Evolutionary conservation across 2,888 invertebrate species (phyloP).

Genomic region (Zonitis immaculata): DNA sequence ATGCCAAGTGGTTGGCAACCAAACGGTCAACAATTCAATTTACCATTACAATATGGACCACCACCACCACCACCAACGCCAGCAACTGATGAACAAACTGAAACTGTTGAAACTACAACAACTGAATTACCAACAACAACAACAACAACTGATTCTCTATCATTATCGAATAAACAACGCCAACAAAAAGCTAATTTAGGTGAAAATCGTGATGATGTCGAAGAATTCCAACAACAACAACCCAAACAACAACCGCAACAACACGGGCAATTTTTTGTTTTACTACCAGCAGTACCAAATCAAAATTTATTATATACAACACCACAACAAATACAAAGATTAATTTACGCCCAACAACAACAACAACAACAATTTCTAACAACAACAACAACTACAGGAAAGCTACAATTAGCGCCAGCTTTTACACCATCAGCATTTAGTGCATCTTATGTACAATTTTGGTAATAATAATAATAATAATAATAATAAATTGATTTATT

Average conservation of each 20-base stretch:
- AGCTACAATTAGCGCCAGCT: conserved; percentile 17
- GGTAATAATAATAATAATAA: no score
- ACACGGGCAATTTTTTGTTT: conserved; percentile 29
- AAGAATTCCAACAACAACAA: conserved; percentile 5
- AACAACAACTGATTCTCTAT: conserved; percentile 29
- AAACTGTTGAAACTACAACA: conserved; percentile 36
- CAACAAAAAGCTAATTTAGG: not conserved
- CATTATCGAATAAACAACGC: no score
- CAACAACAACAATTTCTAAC: conserved; percentile 13
- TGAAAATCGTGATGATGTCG: conserved; percentile 1
- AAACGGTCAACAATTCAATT: conserved; percentile 46
- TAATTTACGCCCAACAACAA: conserved; percentile 10
- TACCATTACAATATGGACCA: conserved; percentile 40
- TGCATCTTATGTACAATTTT: conserved; percentile 35
- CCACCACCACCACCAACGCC: conserved; percentile 36
- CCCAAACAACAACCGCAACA: conserved; percentile 7
- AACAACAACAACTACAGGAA: no score
- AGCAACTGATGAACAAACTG: conserved; percentile 11
- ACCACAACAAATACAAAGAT: conserved; percentile 19
- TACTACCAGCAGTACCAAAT: conserved; percentile 32
- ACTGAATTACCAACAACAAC: conserved; percentile 34
- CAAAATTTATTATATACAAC: conserved; percentile 36
- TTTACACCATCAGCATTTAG: conserved; percentile 38
- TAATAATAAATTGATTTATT: no score
- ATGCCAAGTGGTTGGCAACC: conserved; percentile 49